phyloP scores from a whole-genome alignment of 2,888 invertebrate genomes.

The Bellardia pandia region DNA sequence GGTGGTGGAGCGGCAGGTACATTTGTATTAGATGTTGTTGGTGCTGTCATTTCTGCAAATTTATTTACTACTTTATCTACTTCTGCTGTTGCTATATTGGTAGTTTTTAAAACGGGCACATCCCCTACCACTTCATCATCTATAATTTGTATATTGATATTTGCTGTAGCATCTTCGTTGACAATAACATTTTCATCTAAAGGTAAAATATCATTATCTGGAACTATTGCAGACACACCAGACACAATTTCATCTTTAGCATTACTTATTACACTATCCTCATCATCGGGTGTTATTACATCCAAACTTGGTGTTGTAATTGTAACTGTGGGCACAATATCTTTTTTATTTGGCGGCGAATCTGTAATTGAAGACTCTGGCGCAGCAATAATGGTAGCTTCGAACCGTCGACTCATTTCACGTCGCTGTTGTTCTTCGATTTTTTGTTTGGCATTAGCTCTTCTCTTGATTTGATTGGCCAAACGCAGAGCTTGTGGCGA shows the following conservation, averaged over 20 bases:
- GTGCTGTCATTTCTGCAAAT: constrained; percentile 10
- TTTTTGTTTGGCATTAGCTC: constrained; percentile 85
- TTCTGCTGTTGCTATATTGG: constrained; percentile 5
- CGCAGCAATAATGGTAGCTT: constrained; percentile 77
- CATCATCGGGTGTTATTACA: constrained; percentile 13
- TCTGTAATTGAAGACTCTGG: constrained; percentile 32
- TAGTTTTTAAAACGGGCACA: constrained; percentile 55
- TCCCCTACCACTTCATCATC: constrained; percentile 56
- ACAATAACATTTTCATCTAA: constrained; percentile 68
- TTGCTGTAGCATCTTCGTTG: constrained; percentile 32
- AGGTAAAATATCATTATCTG: constrained; percentile 74
- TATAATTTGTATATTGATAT: constrained; percentile 58
- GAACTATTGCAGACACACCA: constrained; percentile 41
- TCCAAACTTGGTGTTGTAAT: constrained; percentile 37
- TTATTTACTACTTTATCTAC: constrained; percentile 19
- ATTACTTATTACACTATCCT: constrained; percentile 39
- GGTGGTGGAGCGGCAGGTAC: constrained; percentile 42
- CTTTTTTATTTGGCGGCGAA: constrained; percentile 15
- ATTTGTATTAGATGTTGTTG: constrained; percentile 27
- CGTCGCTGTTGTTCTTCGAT: constrained; percentile 84
- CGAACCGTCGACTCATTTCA: constrained; percentile 82
- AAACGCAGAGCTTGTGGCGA: constrained; percentile 90
- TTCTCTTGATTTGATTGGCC: constrained; percentile 87
- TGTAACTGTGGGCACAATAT: constrained; percentile 49
- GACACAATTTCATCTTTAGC: constrained; percentile 59